These are phyloP conservation scores for Leptinotarsa undecemlineata DNA, from an alignment of 1,140 invertebrate species.

Conservation along the genomic window DNA sequence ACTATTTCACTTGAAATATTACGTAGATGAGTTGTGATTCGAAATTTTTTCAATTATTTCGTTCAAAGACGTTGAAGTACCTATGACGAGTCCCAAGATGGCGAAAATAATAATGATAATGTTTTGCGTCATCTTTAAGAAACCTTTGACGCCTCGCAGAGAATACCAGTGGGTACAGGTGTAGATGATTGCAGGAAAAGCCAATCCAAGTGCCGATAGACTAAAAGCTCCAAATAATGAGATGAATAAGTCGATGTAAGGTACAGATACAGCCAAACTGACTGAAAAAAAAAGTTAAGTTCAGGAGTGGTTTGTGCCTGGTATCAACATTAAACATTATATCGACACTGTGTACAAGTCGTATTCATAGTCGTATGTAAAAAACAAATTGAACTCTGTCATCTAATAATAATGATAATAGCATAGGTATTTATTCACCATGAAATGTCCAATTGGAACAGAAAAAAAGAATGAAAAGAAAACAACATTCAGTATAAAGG, in stretches of 20 bases:
- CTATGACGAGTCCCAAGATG: slow-evolving; percentile 67
- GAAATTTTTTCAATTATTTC: slow-evolving; percentile 57
- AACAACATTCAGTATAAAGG: too few species aligned
- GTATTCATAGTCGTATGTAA: too few species aligned
- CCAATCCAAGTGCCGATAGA: slow-evolving; percentile 82
- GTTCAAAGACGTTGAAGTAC: slow-evolving; percentile 70
- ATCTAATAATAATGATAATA: too few species aligned
- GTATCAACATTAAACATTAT: too few species aligned
- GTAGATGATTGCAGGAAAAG: slow-evolving; percentile 87
- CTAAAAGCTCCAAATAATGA: slow-evolving; percentile 87
- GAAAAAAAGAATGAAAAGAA: too few species aligned
- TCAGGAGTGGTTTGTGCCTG: too few species aligned
- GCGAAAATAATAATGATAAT: slow-evolving; percentile 70
- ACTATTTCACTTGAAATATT: background rate
- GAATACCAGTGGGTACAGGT: slow-evolving; percentile 68
- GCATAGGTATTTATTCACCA: too few species aligned
- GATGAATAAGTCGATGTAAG: slow-evolving; percentile 85
- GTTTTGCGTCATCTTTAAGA: slow-evolving; percentile 67
- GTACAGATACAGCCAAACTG: slow-evolving; percentile 75
- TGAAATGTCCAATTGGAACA: too few species aligned
- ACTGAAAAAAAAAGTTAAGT: slow-evolving; percentile 59
- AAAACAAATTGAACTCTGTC: too few species aligned
- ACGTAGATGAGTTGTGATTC: background rate
- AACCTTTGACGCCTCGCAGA: slow-evolving; percentile 54
- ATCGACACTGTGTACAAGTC: too few species aligned